Base-by-base conservation (phyloP, 2,113 vertebrate species). In the Perccottus glenii region DNA sequence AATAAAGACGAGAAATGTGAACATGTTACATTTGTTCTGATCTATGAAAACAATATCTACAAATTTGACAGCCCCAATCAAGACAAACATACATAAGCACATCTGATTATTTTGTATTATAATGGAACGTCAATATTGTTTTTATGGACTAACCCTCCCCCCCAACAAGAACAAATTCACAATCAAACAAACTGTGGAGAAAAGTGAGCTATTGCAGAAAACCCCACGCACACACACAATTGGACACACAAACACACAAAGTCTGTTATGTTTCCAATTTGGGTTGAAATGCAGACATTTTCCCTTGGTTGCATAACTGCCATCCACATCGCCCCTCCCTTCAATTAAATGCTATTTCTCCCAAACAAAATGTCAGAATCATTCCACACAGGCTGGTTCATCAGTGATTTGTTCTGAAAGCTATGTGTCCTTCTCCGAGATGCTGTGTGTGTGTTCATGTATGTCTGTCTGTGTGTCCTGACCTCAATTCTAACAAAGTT, bases 291-390 rank as follows among this genome's bases (percentile, higher is more conserved):
- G 85, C 69, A 84, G 88, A 91, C 82, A 90, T 90, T 89, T 87
- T 84, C 79, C 82, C 75, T 81, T 64, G 85, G 85, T 91, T 91
- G 85, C 88, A 81, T 90, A 90, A 85, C 87, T 86, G 81, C 84
- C 85, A 88, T 85, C 73, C 83, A 48, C 84, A 79, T 87, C 77
- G 75, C 82, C 86, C 78, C 82, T 87, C 87, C 82, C 84, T 89
- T 88, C 85, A 91, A 92, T 93, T 90, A 93, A 87, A 92, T 87
- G 75, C 87, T 89, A 87, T 91, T 84, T 87, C 84, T 90, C 82
- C 89, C 84, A 91, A 92, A 91, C 88, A 90, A 92, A 90, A 90
- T 86, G 90, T 93, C 90, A 89, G 74, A 90, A 91, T 73, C 80
- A 88, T 89, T 90, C 88, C 87, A 80, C 86, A 82, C 81, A 73